Conservation (phyloP, 2,113 vertebrate species). For the Pan troglodytes region DNA sequence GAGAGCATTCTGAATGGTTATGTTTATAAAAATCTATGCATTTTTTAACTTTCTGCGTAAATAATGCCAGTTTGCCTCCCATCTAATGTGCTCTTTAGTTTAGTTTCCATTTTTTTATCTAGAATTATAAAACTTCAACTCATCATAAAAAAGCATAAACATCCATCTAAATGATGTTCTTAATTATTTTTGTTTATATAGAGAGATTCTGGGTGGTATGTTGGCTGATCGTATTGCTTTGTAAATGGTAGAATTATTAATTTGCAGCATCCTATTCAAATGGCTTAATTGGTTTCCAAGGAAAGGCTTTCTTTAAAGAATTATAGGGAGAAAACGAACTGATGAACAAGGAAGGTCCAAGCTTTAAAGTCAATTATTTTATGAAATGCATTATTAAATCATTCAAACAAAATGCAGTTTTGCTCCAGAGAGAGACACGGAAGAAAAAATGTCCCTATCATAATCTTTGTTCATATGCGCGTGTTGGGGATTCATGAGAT, state of each 20-base stretch:
- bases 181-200: conserved; percentile 66
- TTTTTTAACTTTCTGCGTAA: conserved; percentile 46
- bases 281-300: not conserved
- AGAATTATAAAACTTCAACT: conserved; percentile 61
- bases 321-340: not conserved
- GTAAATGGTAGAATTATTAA: conserved; percentile 34
- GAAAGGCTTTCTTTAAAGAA: not conserved
- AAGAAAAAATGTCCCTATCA: not conserved
- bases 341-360: not conserved
- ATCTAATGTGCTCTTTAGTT: conserved; percentile 47
- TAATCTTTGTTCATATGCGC: not conserved
- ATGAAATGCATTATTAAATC: not conserved
- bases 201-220: not conserved
- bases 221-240: not conserved
- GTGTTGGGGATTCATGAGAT: not conserved
- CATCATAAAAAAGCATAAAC: conserved; percentile 62
- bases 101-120: conserved; percentile 54
- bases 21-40: conserved; percentile 41
- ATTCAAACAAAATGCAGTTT: not conserved
- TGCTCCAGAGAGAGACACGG: not conserved
- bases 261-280: not conserved
- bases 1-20: conserved; percentile 44
- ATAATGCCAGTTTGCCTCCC: conserved; percentile 28
- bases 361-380: not conserved
- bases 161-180: conserved; percentile 52